phyloP scores from a whole-genome alignment of 2,888 invertebrate genomes.

The Clivina fossor region DNA sequence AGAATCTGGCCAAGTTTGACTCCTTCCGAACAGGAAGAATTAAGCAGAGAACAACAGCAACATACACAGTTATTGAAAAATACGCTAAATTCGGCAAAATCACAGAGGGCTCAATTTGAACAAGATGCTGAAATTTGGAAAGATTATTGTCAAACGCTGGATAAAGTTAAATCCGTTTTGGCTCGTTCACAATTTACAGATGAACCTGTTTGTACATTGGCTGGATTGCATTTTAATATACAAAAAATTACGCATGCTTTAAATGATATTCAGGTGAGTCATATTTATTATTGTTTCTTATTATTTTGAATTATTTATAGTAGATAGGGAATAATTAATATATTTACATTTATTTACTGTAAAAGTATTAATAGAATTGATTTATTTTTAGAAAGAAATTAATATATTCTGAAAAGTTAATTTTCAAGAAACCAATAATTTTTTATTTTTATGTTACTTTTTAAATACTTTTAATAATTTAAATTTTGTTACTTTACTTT shows the following conservation, averaged over 20 bases:
- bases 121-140: conserved; percentile 84
- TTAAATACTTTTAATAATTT: too few species aligned
- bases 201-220: conserved; percentile 76
- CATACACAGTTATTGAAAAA: conserved; percentile 81
- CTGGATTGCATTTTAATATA: conserved; percentile 79
- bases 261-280: conserved; percentile 71
- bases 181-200: conserved; percentile 75
- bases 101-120: conserved; percentile 76
- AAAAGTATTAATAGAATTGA: too few species aligned
- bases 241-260: conserved; percentile 80
- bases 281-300: conserved; percentile 33
- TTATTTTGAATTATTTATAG: too few species aligned
- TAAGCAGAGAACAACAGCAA: conserved; percentile 79
- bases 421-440: too few species aligned
- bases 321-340: too few species aligned
- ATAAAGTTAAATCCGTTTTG: conserved; percentile 75
- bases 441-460: too few species aligned
- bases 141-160: conserved; percentile 76
- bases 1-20: conserved; percentile 86
- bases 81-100: conserved; percentile 80
- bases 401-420: too few species aligned
- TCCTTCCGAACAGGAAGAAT: conserved; percentile 77
- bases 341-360: too few species aligned
- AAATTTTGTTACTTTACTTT: too few species aligned
- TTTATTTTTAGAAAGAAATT: too few species aligned